Base-by-base conservation (phyloP, 1,140 invertebrate genomes). In the Neotoxoptera formosana region DNA sequence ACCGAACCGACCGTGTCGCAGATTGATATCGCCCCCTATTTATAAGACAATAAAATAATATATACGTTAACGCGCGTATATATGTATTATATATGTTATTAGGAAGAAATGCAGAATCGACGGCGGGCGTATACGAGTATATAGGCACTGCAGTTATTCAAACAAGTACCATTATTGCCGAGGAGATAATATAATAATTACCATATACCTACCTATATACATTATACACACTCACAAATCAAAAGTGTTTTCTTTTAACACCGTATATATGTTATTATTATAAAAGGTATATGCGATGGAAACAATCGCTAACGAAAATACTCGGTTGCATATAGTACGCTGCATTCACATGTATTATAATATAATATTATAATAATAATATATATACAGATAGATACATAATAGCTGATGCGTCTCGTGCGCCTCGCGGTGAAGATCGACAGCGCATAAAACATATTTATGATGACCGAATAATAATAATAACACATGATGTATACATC, bases 401-500 rank as follows among this genome's bases (percentile, higher is more conserved):
- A 76, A 76, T 76, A 76, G 30, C n/a, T 76, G 41, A 41, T 41
- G 60, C 14, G 11, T n/a, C 76, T 21, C 14, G 30, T 9, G 34
- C 20, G 20, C 76, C 20, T 21, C 51, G n/a, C 67, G 7, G 17
- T 36, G 76, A 36, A 76, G 60, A 76, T 76, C 14, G n/a, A 30
- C n/a, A n/a, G n/a, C 30, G n/a, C 60, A 76, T 30, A 76, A 34
- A 83, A 83, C 34, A 83, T 17, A n/a, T 83, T 83, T 83, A 83
- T 83, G 36, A 83, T 83, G 36, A 41, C 41, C 83, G 36, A 84
- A 84, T 84, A 84, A 84, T 84, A 84, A 83, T 83, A 84, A 84
- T 41, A 41, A 84, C 36, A 81, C 60, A 41, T 21, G 17, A 41
- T 21, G 17, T 51, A 23, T 84, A 84, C n/a, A n/a, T n/a, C 36